Conservation (phyloP, 2,888 invertebrate species). For the Morpho helenor region DNA sequence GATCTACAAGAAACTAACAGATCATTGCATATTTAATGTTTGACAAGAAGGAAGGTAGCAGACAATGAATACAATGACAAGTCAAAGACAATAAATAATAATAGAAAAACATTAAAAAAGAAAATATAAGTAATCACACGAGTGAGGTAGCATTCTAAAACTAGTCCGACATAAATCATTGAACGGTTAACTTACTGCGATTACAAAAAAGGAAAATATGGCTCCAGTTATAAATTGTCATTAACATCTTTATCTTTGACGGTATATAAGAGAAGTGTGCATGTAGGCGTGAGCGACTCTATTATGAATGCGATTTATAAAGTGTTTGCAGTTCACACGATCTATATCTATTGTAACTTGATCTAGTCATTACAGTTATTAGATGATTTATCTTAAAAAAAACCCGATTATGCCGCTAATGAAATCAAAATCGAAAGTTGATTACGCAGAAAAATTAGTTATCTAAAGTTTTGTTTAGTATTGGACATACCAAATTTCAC, state of each 20-base stretch:
- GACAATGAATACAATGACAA: too few relatives aligned
- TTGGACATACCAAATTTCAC: too few relatives aligned
- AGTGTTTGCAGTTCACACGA: constrained; percentile 27
- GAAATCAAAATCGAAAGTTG: too few relatives aligned
- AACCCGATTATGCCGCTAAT: too few relatives aligned
- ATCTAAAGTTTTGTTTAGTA: too few relatives aligned
- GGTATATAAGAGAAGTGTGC: constrained; percentile 15
- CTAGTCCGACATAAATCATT: constrained; percentile 1
- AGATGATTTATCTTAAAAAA: not conserved
- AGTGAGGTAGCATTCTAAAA: not conserved
- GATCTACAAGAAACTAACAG: too few relatives aligned
- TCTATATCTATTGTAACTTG: constrained; percentile 26
- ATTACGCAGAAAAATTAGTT: too few relatives aligned
- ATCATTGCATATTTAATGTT: too few relatives aligned
- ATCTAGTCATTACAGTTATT: constrained; percentile 21
- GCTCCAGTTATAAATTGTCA: constrained; percentile 7
- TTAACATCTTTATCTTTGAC: constrained; percentile 14
- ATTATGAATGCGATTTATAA: constrained; percentile 21
- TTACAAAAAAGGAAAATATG: constrained; percentile 4
- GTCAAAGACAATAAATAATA: too few relatives aligned
- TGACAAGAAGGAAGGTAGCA: too few relatives aligned
- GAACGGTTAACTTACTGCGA: not conserved
- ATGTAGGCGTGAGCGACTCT: constrained; percentile 18
- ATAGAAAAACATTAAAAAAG: too few relatives aligned
- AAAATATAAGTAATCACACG: not conserved